phyloP scores from a whole-genome alignment of 92 coral and sea anemone genomes.

The Palythoa grandiflora region DNA sequence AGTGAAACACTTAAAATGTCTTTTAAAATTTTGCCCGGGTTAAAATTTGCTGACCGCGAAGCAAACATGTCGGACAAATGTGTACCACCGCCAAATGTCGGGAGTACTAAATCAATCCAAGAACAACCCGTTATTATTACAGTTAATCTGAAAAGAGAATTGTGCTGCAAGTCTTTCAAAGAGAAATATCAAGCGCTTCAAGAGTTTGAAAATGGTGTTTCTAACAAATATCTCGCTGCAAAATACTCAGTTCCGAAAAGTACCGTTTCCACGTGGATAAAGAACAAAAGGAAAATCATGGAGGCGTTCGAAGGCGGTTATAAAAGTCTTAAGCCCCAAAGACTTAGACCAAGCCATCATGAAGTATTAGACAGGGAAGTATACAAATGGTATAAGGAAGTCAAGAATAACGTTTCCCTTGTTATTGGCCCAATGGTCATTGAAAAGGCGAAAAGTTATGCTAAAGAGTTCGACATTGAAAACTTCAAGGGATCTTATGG shows the following conservation, averaged over 20 bases:
- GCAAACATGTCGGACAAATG: background rate
- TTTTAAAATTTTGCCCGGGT: background rate
- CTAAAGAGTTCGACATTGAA: background rate
- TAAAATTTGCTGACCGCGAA: background rate
- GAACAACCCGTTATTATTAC: conserved; percentile 14
- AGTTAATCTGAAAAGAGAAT: conserved; percentile 51
- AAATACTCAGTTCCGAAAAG: conserved; percentile 56
- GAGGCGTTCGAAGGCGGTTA: conserved; percentile 14
- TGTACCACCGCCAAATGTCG: background rate
- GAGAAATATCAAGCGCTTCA: conserved; percentile 62
- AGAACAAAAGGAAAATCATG: conserved; percentile 58
- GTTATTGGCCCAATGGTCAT: conserved; percentile 7
- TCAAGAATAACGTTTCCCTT: background rate
- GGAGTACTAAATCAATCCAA: background rate
- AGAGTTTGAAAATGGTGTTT: conserved; percentile 57
- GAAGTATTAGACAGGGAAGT: conserved; percentile 33
- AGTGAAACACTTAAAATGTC: background rate
- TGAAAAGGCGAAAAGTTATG: conserved; percentile 13
- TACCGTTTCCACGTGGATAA: conserved; percentile 68
- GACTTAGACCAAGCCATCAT: background rate
- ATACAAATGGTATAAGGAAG: conserved; percentile 43
- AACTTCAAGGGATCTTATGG: conserved; percentile 34
- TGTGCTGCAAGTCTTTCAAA: conserved; percentile 50
- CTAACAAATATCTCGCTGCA: conserved; percentile 62
- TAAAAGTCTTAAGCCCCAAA: background rate